Evolutionary conservation across 2,888 invertebrate genomes (phyloP), one percentile per base, ranked within the genome.

Genomic region (Eristalinus aeneus): DNA sequence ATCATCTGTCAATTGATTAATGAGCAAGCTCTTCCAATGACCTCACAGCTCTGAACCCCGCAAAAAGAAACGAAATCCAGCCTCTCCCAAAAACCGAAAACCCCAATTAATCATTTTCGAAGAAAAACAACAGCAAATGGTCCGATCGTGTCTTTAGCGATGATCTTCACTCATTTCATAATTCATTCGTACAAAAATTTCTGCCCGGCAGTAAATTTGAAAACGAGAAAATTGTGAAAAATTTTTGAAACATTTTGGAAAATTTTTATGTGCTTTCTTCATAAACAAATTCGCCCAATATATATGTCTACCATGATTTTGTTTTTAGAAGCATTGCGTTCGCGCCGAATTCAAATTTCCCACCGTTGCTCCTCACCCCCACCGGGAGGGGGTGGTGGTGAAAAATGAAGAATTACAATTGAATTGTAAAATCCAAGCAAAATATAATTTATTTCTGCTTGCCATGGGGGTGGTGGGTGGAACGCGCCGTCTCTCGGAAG

Each of bases 371-470:
- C 22, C 53, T 20, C 20, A 10, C n/a, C n/a, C 32, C 32, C 16
- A 10, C 12, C 53, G 20, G 54, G 53, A 11, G 23, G 16, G 11
- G 69, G 36, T 39, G 32, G 39, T 34, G 53, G 69, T 36, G 74
- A 76, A 73, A 67, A 82, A 84, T 79, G 46, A 39, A 67, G 32
- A 71, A 75, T 79, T 69, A 73, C 74, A 71, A 65, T 65, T 75
- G 78, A 79, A 75, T 84, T 84, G 79, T 74, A 84, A 84, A 84
- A 71, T 65, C 74, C 74, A 79, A 71, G 60, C 74, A 67, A 84
- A 71, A 75, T 73, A 63, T 73, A 56, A 78, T 83, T 83, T 78
- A 83, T 76, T 68, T 72, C 72, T 73, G 56, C 27, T 16, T 16
- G n/a, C 46, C 6, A 16, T 16, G 46, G 6, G 5, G 16, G 46